Conservation (phyloP, 2,797 vertebrate genomes). For the Cyclopterus lumpus region DNA sequence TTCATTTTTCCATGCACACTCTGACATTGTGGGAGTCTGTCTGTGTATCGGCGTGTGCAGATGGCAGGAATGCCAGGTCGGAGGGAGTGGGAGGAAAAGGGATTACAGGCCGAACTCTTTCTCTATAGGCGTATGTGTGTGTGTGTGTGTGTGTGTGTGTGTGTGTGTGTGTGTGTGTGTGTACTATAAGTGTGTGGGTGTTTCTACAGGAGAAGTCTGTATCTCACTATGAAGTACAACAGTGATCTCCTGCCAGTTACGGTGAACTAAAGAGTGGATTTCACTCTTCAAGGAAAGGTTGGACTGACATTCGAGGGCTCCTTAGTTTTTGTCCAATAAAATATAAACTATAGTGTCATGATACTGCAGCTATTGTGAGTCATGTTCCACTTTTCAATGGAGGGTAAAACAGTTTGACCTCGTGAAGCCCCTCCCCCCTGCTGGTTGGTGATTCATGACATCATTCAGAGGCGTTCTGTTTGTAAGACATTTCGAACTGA, state of each 20-base stretch:
- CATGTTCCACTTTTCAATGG: not conserved
- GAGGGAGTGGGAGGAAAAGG: conserved; percentile 44
- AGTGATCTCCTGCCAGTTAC: not conserved
- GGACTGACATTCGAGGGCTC: not conserved
- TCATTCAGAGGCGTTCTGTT: too few species aligned
- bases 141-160: conserved; percentile 16
- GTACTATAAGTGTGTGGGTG: conserved; percentile 20
- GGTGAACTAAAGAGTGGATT: not conserved
- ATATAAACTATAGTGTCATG: not conserved
- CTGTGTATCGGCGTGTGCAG: conserved; percentile 13
- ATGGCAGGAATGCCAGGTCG: conserved; percentile 29
- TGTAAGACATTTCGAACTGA: too few species aligned
- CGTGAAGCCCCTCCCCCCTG: too few species aligned
- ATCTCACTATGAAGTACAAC: conserved; percentile 29
- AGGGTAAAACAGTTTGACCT: too few species aligned
- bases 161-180: conserved; percentile 15
- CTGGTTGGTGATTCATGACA: too few species aligned
- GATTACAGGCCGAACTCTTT: conserved; percentile 20
- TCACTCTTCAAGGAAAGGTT: not conserved
- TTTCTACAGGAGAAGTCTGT: conserved; percentile 33
- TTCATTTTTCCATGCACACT: conserved; percentile 10
- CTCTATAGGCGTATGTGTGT: conserved; percentile 21
- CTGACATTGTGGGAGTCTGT: conserved; percentile 10
- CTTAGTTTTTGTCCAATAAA: not conserved
- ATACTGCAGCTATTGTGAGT: not conserved